These are phyloP conservation scores for Rhabdomys pumilio DNA, from an alignment of 2,797 vertebrate genomes.

Conservation along the genomic window DNA sequence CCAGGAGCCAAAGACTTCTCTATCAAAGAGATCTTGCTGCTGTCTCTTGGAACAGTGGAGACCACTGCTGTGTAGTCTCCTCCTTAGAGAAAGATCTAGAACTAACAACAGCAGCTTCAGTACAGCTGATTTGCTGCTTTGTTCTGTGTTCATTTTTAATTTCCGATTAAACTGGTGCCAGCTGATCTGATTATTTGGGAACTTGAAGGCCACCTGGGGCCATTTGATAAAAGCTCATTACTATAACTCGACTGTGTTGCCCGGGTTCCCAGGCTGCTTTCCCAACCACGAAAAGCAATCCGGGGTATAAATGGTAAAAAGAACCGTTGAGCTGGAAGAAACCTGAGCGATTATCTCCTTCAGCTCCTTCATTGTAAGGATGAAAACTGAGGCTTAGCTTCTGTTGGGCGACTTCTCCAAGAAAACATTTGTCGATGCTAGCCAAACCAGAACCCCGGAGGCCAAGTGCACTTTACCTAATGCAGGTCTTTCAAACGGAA, in stretches of 20 bases:
- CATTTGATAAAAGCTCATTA: constrained; percentile 72
- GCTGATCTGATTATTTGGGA: constrained; percentile 66
- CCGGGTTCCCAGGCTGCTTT: constrained; percentile 52
- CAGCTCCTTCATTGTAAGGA: constrained; percentile 63
- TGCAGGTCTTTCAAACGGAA: constrained; percentile 31
- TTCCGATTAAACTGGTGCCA: constrained; percentile 71
- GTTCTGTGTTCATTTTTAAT: constrained; percentile 62
- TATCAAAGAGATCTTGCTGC: constrained; percentile 63
- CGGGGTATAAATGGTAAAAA: constrained; percentile 66
- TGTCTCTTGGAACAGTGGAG: constrained; percentile 44
- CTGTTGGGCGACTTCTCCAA: constrained; percentile 53
- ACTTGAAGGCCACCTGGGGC: constrained; percentile 16
- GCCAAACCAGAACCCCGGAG: constrained; percentile 26
- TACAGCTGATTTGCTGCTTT: constrained; percentile 49
- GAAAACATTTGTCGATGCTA: constrained; percentile 55
- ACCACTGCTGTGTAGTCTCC: constrained; percentile 37
- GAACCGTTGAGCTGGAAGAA: constrained; percentile 68
- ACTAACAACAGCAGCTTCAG: constrained; percentile 9
- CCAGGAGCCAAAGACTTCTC: background rate
- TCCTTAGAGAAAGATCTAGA: constrained; percentile 53
- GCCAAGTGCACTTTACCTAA: constrained; percentile 20
- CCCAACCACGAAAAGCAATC: constrained; percentile 72
- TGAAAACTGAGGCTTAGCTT: constrained; percentile 71
- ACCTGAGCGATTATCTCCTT: constrained; percentile 53
- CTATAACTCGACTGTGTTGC: constrained; percentile 7